phyloP scores from a whole-genome alignment of 2,888 invertebrate genomes.

The Sthenelais limicola region DNA sequence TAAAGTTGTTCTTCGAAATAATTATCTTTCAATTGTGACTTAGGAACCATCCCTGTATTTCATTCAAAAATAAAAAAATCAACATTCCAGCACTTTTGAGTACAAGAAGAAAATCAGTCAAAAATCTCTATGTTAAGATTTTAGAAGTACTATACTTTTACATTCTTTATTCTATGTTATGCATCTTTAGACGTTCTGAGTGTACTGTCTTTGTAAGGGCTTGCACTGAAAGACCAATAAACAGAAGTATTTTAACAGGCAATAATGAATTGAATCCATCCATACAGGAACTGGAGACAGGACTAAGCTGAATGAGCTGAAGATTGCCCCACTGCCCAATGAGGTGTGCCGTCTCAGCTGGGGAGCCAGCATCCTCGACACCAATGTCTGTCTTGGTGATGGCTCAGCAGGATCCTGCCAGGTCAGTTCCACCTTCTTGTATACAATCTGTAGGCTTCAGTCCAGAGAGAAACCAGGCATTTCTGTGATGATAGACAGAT shows the following conservation, averaged over 20 bases:
- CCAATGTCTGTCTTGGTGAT: slow-evolving; percentile 30
- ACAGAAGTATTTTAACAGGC: neutral
- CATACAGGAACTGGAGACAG: slow-evolving; percentile 15
- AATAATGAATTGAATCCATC: neutral
- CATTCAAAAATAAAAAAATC: no score
- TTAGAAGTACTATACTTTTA: no score
- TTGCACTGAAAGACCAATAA: no score
- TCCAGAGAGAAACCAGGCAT: no score
- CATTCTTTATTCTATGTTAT: neutral
- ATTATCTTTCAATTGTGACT: no score
- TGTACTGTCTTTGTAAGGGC: neutral
- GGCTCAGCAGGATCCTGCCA: slow-evolving; percentile 16
- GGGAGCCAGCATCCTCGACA: slow-evolving; percentile 12
- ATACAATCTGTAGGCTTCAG: no score
- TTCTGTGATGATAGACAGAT: no score
- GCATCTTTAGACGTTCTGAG: neutral
- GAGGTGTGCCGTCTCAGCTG: neutral
- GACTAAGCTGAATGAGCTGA: neutral
- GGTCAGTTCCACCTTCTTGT: slow-evolving; percentile 1
- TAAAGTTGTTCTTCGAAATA: no score
- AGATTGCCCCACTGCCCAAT: slow-evolving; percentile 5
- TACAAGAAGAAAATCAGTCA: no score
- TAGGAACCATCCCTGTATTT: no score
- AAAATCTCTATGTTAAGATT: no score
- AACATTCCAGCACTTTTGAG: no score